Base-by-base conservation (phyloP, 2,113 vertebrate species). In the Tauraco erythrolophus region DNA sequence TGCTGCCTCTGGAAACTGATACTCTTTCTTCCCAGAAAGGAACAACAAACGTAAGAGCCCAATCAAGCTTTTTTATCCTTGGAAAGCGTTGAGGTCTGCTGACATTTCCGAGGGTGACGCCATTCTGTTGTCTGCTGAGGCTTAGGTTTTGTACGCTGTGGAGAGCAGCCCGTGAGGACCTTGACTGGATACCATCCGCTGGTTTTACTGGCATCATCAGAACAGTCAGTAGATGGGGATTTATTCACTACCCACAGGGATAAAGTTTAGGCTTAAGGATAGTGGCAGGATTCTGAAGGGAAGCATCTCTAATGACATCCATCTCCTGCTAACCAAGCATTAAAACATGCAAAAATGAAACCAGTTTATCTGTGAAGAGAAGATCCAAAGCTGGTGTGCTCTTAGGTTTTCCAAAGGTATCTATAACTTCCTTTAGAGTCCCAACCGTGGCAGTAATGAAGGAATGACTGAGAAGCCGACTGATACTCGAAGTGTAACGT, bases 101-200 rank as follows among this genome's bases (percentile, higher is more conserved):
- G 66, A 25, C 7, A 1, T 43, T 54, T 68, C 43, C n/a, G 64
- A 58, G 45, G 23, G 18, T 6, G 39, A 43, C 19, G 24, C 65
- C 22, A 22, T 14, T 30, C 54, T 23, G 8, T 46, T 37, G 57
- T 1, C 51, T 27, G 0, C 0, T 13, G 58, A 11, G 60, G 68
- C 68, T 77, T n/a, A 7, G 19, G 62, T 24, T 61, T 33, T 66
- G 66, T 14, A 0, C 18, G 3, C 1, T 0, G 23, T 21, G 27
- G n/a, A 48, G 35, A 61, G 64, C 69, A 70, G 77, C 81, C 35
- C 18, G 0, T 25, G 64, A 65, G 51, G 48, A 65, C 2, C 30
- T 46, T 37, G 9, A 0, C 80, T 72, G 75, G 48, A 11, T 28
- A 13, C 56, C 74, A 17, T 66, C 57, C 9, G 0, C 65, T 62